phyloP scores from a whole-genome alignment of 2,888 invertebrate genomes.

The Clunio marinus region DNA sequence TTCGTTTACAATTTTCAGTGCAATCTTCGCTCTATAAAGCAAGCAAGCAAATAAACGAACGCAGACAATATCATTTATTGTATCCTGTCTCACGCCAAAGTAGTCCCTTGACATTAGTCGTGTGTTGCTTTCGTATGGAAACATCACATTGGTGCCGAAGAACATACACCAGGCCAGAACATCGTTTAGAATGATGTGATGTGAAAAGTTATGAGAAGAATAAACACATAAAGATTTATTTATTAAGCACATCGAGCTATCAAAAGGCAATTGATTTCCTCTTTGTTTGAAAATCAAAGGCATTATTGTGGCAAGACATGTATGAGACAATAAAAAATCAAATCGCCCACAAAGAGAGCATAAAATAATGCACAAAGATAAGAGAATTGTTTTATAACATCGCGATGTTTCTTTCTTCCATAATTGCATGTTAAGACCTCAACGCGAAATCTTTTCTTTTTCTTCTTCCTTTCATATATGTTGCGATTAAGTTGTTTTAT shows the following conservation, averaged over 20 bases:
- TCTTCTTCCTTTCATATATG: not conserved
- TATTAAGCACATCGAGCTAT: not conserved
- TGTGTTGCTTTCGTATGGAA: too few species aligned
- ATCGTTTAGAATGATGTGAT: not conserved
- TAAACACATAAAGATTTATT: too few species aligned
- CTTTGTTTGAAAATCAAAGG: not conserved
- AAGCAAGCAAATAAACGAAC: too few species aligned
- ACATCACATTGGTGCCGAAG: conserved; percentile 5
- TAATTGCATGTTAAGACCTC: conserved; percentile 1
- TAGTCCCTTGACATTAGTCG: not conserved
- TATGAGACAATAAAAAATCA: conserved; percentile 14
- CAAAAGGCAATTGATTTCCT: conserved; percentile 14
- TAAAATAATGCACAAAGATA: conserved; percentile 21
- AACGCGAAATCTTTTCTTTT: too few species aligned
- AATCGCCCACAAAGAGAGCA: conserved; percentile 18
- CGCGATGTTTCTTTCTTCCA: not conserved
- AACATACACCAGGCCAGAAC: not conserved
- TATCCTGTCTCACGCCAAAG: conserved; percentile 2
- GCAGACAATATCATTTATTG: conserved; percentile 16
- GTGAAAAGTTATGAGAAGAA: conserved; percentile 6
- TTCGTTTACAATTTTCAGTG: too few species aligned
- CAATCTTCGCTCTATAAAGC: too few species aligned
- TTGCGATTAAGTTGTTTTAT: conserved; percentile 4
- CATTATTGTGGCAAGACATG: not conserved
- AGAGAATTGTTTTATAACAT: not conserved